Conservation (phyloP, 2,113 vertebrate species). For the Hippocampus barbouri region DNA sequence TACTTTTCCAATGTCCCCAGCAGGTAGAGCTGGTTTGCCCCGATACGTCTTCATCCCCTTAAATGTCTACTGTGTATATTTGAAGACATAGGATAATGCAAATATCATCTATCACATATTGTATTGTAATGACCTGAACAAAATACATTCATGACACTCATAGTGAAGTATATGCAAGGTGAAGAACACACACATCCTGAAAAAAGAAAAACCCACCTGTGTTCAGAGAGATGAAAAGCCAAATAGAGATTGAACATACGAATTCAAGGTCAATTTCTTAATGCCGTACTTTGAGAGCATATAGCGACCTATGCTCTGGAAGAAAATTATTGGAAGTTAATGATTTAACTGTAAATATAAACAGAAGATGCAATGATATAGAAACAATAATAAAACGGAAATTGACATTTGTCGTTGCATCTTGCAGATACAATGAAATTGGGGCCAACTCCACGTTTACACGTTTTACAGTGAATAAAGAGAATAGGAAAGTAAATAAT, state of each 20-base stretch:
- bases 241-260: not conserved
- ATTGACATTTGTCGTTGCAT: not conserved
- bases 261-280: not conserved
- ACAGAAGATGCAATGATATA: not conserved
- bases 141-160: not conserved
- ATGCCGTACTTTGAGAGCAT: too few relatives aligned
- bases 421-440: not conserved
- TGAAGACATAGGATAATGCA: not conserved
- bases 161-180: not conserved
- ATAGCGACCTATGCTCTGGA: not conserved
- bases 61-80: not conserved
- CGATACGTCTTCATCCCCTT: not conserved
- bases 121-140: not conserved
- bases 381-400: not conserved
- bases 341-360: not conserved
- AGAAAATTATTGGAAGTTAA: not conserved
- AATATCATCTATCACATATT: not conserved
- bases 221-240: not conserved
- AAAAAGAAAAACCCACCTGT: not conserved
- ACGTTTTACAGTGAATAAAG: not conserved
- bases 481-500: not conserved
- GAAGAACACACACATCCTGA: not conserved
- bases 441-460: not conserved
- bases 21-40: not conserved
- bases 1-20: not conserved